Percentiles rank a stretch among this genome's conserved stretches.
Conservation (phyloP, 2,888 invertebrate genomes). For the Acleris holmiana region DNA sequence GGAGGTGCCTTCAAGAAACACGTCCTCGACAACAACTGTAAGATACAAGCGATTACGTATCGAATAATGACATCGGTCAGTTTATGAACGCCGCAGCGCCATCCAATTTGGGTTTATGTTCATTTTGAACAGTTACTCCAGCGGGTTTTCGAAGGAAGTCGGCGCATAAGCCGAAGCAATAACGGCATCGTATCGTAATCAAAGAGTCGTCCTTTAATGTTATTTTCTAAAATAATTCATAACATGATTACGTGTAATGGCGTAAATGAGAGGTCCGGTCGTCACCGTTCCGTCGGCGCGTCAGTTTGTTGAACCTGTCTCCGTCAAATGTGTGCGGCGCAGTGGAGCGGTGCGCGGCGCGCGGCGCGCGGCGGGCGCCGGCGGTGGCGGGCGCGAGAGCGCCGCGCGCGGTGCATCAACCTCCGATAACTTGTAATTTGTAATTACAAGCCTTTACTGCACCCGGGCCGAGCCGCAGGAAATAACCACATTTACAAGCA, state of each 20-base stretch:
- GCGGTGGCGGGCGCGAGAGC: constrained; percentile 49
- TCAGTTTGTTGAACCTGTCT: constrained; percentile 80
- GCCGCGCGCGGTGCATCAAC: constrained; percentile 73
- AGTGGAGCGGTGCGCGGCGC: constrained; percentile 63
- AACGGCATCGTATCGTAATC: constrained; percentile 57
- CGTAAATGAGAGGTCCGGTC: constrained; percentile 67
- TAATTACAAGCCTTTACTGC: constrained; percentile 80
- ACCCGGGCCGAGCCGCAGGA: constrained; percentile 70
- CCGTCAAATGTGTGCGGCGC: constrained; percentile 75
- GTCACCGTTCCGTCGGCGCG: constrained; percentile 61
- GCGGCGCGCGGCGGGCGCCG: constrained; percentile 47
- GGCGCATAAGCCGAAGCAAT: constrained; percentile 46
- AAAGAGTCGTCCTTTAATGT: constrained; percentile 42
- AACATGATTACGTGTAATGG: constrained; percentile 71
- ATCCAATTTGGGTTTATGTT: constrained; percentile 14
- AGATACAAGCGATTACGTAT: constrained; percentile 9
- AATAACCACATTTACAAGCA: constrained; percentile 70
- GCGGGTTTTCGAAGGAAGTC: constrained; percentile 53
- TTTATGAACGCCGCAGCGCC: background rate
- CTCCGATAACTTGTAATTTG: constrained; percentile 81
- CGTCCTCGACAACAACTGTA: constrained; percentile 14
- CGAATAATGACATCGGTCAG: constrained; percentile 4
- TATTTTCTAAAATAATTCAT: constrained; percentile 67
- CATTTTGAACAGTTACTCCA: constrained; percentile 45
- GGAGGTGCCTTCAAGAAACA: constrained; percentile 29